Evolutionary conservation across 2,113 vertebrate species (phyloP), one percentile per base, ranked within the genome.

Genomic region (Menura novaehollandiae): DNA sequence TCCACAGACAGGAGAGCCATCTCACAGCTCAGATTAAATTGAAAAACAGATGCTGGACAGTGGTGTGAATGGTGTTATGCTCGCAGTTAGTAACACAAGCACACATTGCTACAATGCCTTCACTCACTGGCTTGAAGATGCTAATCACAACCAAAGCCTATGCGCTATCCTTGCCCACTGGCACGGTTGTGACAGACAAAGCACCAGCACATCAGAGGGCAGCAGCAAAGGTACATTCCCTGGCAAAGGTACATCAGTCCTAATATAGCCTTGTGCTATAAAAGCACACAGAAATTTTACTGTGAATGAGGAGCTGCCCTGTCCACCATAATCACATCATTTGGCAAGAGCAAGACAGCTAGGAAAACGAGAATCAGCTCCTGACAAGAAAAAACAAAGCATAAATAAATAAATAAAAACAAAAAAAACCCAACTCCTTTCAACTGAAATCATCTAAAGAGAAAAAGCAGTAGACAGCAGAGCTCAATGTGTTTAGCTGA

Each of bases 401-500:
- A 68, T 59, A 32, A 53, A 52, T 10, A 27, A 52, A 52, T 8
- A 13, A 83, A 7, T 19, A 23, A 71, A 59, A 56, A 13, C 4
- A 49, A 16, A 30, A 32, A 55, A 28, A 17, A 9, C 32, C 24
- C 18, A 47, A 23, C 39, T 67, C 39, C 56, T 67, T 56, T 91
- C 67, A 77, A 52, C 15, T 77, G 89, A 88, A 81, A 77, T 69
- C 2, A 85, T 73, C 81, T 90, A 81, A 92, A 96, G 52, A 93
- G 33, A 72, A 94, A 90, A 78, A 47, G n/a, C 72, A 3, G 20
- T 55, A 86, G 80, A 85, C 33, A 39, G 86, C 88, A 66, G 11
- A 77, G 73, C 73, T 78, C 55, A 2, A 22, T 49, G 56, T 78
- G 28, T 93, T 93, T 95, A 88, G 92, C 92, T 94, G 85, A 94